Evolutionary conservation across 2,797 vertebrate species (phyloP).

Genomic region (Falco novaeseelandiae): DNA sequence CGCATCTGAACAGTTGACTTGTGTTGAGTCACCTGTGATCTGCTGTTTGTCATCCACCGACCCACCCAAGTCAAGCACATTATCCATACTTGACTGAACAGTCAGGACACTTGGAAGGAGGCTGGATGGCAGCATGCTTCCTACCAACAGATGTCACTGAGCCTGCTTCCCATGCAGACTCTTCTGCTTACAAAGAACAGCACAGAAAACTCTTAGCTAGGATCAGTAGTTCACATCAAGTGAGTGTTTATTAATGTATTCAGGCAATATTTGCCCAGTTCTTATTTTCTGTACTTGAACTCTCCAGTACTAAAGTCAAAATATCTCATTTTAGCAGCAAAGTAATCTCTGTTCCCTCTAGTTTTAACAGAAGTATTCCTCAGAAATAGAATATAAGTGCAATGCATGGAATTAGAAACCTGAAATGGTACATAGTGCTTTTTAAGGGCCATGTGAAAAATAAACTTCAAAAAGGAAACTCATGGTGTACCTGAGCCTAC

Average conservation of each 20-base stretch:
- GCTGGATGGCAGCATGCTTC: not conserved
- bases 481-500: not conserved
- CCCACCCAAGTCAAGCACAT: accelerated
- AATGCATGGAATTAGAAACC: not conserved
- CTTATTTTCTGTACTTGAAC: not conserved
- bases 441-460: not conserved
- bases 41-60: not conserved
- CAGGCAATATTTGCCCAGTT: not conserved
- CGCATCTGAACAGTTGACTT: not conserved
- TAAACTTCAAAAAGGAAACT: not conserved
- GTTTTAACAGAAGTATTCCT: not conserved
- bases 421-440: not conserved
- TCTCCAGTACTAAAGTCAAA: not conserved
- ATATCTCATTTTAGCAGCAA: not conserved
- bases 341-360: not conserved
- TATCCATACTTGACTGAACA: not conserved
- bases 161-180: not conserved
- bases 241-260: not conserved
- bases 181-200: not conserved
- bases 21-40: not conserved
- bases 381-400: not conserved
- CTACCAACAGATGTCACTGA: not conserved
- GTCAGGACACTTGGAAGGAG: not conserved
- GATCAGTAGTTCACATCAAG: not conserved
- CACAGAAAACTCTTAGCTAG: not conserved